phyloP scores from a whole-genome alignment of 2,888 invertebrate species.

The Microdon myrmicae region DNA sequence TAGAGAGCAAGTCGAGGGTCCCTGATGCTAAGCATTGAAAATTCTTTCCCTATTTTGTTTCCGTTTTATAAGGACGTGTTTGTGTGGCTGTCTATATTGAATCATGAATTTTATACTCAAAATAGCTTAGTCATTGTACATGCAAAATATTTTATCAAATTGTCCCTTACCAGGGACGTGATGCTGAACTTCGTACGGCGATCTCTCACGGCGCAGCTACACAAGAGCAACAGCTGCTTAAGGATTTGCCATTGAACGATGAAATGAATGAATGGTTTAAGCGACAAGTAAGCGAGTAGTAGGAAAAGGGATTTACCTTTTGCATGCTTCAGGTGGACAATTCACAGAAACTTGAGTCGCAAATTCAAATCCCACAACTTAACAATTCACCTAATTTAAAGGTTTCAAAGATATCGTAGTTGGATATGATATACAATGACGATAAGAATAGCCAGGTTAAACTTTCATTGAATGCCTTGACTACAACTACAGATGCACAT shows the following conservation, averaged over 20 bases:
- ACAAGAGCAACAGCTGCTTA: constrained; percentile 49
- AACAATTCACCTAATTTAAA: too few species aligned
- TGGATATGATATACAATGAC: too few species aligned
- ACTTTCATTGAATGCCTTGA: too few species aligned
- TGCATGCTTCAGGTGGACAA: background rate
- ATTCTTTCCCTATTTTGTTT: constrained; percentile 22
- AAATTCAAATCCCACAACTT: too few species aligned
- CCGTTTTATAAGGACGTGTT: constrained; percentile 1
- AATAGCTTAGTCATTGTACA: constrained; percentile 46
- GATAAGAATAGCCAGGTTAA: too few species aligned
- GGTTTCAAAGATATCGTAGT: too few species aligned
- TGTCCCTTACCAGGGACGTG: constrained; percentile 9
- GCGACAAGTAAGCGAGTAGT: too few species aligned
- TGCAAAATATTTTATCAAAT: constrained; percentile 47
- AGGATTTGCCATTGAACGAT: constrained; percentile 23
- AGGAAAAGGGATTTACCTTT: constrained; percentile 4
- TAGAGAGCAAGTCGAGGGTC: constrained; percentile 9
- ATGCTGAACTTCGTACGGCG: background rate
- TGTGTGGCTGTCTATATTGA: constrained; percentile 18
- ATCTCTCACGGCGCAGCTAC: too few species aligned
- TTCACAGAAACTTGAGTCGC: too few species aligned
- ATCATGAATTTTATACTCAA: constrained; percentile 51
- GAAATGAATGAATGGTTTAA: constrained; percentile 24
- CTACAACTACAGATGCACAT: background rate
- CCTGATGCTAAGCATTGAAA: background rate